These are phyloP conservation scores for Scaeva pyrastri DNA, from an alignment of 2,888 invertebrate genomes.

Conservation along the genomic window DNA sequence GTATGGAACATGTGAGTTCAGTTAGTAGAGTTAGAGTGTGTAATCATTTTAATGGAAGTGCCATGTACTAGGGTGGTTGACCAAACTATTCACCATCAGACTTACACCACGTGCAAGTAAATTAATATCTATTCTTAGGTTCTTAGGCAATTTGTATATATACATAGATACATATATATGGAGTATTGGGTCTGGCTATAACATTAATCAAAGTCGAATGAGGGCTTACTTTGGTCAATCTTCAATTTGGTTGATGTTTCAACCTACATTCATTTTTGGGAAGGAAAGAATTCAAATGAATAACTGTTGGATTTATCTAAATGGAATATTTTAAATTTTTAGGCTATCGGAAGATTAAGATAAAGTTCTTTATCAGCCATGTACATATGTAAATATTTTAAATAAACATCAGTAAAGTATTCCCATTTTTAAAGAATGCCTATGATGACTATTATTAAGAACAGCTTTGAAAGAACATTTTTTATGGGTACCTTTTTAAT, in stretches of 20 bases:
- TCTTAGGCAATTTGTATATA: conserved; percentile 14
- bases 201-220: conserved; percentile 66
- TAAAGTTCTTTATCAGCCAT: no score
- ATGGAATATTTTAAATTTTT: neutral
- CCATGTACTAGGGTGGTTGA: conserved; percentile 46
- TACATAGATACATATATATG: no score
- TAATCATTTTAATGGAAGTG: conserved; percentile 69
- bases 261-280: neutral
- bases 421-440: no score
- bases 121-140: conserved; percentile 53
- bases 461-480: neutral
- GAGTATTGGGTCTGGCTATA: conserved; percentile 12
- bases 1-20: conserved; percentile 6
- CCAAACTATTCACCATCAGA: conserved; percentile 31
- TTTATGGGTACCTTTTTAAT: no score
- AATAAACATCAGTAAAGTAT: no score
- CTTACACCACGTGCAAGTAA: conserved; percentile 46
- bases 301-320: neutral
- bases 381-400: no score
- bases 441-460: no score
- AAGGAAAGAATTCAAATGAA: neutral
- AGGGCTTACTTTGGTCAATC: conserved; percentile 28
- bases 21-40: conserved; percentile 36
- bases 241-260: conserved; percentile 12
- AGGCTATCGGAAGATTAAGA: neutral